A percentile compares a stretch with the other conserved stretches of the same genome.
Evolutionary conservation across 2,797 vertebrate species (phyloP).

Genomic region (Diplodus puntazzo): DNA sequence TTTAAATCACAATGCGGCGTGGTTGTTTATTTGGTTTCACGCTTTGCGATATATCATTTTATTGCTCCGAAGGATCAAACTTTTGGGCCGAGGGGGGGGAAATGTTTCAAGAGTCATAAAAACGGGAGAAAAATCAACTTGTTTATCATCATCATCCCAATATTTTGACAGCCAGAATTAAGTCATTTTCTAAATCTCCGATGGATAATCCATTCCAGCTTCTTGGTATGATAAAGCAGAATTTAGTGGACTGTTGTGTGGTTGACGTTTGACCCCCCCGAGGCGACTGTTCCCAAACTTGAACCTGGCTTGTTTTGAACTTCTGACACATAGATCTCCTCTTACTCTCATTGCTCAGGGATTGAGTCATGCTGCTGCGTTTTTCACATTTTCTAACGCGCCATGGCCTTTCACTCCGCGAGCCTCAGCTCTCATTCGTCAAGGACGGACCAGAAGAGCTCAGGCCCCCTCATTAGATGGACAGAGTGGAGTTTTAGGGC

Average conservation of each 20-base stretch:
- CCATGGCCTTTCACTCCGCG: constrained; percentile 42
- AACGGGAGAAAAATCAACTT: constrained; percentile 17
- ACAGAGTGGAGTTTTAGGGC: constrained; percentile 66
- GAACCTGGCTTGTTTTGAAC: constrained; percentile 53
- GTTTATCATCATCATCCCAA: constrained; percentile 50
- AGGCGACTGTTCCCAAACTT: constrained; percentile 32
- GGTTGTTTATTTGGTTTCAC: constrained; percentile 77
- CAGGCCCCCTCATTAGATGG: constrained; percentile 65
- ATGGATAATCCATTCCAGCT: constrained; percentile 39
- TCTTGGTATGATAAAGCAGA: constrained; percentile 30
- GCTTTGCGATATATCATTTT: constrained; percentile 58
- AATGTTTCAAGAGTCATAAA: constrained; percentile 30
- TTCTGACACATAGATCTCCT: constrained; percentile 38
- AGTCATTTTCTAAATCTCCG: constrained; percentile 43
- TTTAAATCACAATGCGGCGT: constrained; percentile 69
- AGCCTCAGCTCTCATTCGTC: constrained; percentile 71
- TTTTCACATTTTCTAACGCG: constrained; percentile 49
- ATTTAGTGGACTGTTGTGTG: constrained; percentile 34
- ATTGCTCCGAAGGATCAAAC: constrained; percentile 58
- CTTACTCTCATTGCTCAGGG: constrained; percentile 67
- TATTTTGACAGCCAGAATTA: constrained; percentile 48
- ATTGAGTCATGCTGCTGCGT: constrained; percentile 67
- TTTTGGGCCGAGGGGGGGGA: constrained; percentile 38
- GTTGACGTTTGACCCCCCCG: constrained; percentile 42
- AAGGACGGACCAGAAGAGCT: constrained; percentile 55